Evolutionary conservation across 2,797 vertebrate species (phyloP).

Genomic region (Takifugu ocellatus): DNA sequence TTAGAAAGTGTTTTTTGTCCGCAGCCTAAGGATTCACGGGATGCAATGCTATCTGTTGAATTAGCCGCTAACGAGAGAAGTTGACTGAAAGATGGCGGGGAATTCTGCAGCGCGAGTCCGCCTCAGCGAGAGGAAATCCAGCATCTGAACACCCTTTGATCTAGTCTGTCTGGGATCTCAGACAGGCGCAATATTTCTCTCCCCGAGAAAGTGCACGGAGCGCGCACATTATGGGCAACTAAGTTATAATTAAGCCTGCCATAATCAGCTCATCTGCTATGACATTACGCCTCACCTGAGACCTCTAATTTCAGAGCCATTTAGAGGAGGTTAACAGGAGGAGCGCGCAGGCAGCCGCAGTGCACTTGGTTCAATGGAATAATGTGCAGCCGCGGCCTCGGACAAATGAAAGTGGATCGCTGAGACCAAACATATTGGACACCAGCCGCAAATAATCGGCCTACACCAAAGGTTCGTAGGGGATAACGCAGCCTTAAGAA

Average conservation of each 20-base stretch:
- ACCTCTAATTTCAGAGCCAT: slow-evolving; percentile 72
- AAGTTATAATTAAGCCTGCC: slow-evolving; percentile 70
- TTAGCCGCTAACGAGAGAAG: slow-evolving; percentile 30
- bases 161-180: slow-evolving; percentile 52
- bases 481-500: slow-evolving; percentile 40
- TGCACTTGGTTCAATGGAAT: slow-evolving; percentile 47
- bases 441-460: slow-evolving; percentile 37
- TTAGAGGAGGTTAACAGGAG: slow-evolving; percentile 69
- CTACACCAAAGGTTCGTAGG: slow-evolving; percentile 23
- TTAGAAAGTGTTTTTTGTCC: slow-evolving; percentile 63
- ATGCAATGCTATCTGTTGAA: slow-evolving; percentile 34
- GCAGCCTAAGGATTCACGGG: slow-evolving; percentile 38
- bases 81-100: slow-evolving; percentile 29
- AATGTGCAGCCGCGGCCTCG: slow-evolving; percentile 42
- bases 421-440: slow-evolving; percentile 38
- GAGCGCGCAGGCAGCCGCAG: slow-evolving; percentile 52
- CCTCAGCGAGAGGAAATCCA: slow-evolving; percentile 34
- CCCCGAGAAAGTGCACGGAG: slow-evolving; percentile 48
- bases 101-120: slow-evolving; percentile 33
- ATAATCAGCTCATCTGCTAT: slow-evolving; percentile 70
- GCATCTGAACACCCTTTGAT: slow-evolving; percentile 52
- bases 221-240: slow-evolving; percentile 56
- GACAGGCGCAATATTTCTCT: slow-evolving; percentile 51
- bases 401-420: slow-evolving; percentile 50
- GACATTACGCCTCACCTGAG: slow-evolving; percentile 70